Evolutionary conservation across 2,797 vertebrate genomes (phyloP), one percentile per base, ranked within the genome.

Genomic region (Rhodeus uyekii): DNA sequence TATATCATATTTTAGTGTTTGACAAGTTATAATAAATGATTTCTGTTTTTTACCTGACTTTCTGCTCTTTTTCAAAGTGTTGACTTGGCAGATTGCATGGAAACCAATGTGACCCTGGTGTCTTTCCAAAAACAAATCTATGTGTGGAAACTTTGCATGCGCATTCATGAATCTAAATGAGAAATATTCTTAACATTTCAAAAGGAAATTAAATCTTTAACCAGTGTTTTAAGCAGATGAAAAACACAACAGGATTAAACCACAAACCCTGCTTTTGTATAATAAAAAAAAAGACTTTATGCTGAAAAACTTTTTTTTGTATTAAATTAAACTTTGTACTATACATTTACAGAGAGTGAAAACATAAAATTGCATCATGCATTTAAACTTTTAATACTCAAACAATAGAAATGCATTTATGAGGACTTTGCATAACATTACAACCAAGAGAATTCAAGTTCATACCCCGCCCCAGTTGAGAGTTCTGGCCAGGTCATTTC

Each of bases 381-480:
- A 39, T 67, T 68, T 42, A 24, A 44, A 19, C 1, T 6, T 3
- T 3, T 16, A 71, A 29, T 16, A 8, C 27, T 60, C 2, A 27
- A 50, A 50, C 22, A 50, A 19, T 16, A 14, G 9, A 39, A 9
- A 19, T 38, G 16, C 2, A 36, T 29, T 72, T 46, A 38, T 64
- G 4, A 73, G 24, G n/a, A n/a, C n/a, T n/a, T n/a, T n/a, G n/a
- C n/a, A n/a, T n/a, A 80, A 58, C 50, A 44, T 60, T 24, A 29
- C 50, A 60, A 58, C 3, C 19, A 67, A 38, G 18, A 63, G 60
- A 5, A 39, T 50, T 63, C 24, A 27, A 14, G 60, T 58, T 87
- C 95, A 91, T 90, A 98, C 97, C 93, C 96, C 97, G 48, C 97
- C 97, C 97, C 97, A 99, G 93, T 98, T 98, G 83, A 99, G 94